Evolutionary conservation across 1,140 invertebrate genomes (phyloP), one percentile per base, ranked within the genome.

Genomic region (Acromyrmex charruanus): DNA sequence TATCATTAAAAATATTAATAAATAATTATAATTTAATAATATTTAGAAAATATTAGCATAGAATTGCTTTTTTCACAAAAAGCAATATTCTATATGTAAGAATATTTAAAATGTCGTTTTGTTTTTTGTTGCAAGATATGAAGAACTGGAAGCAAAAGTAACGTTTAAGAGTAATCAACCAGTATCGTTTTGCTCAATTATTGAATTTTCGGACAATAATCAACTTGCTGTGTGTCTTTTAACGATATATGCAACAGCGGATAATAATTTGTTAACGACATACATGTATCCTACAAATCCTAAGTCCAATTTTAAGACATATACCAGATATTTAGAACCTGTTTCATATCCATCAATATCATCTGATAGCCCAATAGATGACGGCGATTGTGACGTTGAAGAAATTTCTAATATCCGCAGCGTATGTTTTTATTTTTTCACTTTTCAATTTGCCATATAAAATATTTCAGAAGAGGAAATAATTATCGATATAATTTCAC

Each of bases 261-360:
- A 91, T 39, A 88, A 91, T 39, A 55, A 55, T 84, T 69, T 90
- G 16, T 44, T 91, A 28, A 91, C 89, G 0, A 91, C 86, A 5
- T 66, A 91, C 6, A 25, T 49, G 0, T 63, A 86, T 55, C 0
- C 53, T 0, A 75, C 61, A 2, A 74, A 1, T 1, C 25, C 25
- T 25, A 25, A 61, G 4, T 18, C 6, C 16, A 4, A 9, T 35
- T 55, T 63, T n/a, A 10, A 66, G 14, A 86, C 14, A 28, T 14
- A 14, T 12, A 18, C 28, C 1, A 12, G 0, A 4, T 68, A 10
- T 21, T n/a, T 21, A 0, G 63, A 79, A 31, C 25, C 5, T 3
- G 12, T 21, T 14, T 77, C 35, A 0, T 51, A 18, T 44, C 10
- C 16, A 16, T 25, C 44, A 2, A 12, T 3, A 66, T 35, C 21